A percentile compares a stretch with the other conserved stretches of the same genome.
phyloP scores from a whole-genome alignment of 1,140 invertebrate species.

The Colletes latitarsis region DNA sequence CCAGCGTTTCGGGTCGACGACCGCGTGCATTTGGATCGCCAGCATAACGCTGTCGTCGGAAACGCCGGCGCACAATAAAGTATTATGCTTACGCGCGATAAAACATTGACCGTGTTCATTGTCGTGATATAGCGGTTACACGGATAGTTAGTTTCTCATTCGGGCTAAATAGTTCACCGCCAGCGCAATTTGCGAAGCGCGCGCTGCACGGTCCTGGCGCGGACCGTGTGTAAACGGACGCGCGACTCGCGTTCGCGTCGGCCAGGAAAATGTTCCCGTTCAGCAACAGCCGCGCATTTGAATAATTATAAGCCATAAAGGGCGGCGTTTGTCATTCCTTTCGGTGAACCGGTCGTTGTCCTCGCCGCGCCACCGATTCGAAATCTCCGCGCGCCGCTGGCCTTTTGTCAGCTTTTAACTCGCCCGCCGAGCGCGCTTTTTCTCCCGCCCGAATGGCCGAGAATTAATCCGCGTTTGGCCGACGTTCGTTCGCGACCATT shows the following conservation, averaged over 20 bases:
- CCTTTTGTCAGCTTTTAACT: conserved; percentile 22
- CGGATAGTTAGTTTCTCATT: conserved; percentile 39
- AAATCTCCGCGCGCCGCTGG: conserved; percentile 25
- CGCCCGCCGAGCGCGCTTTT: neutral
- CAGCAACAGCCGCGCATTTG: conserved; percentile 44
- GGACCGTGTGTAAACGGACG: too few species aligned
- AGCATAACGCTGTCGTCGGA: neutral
- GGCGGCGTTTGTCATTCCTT: conserved; percentile 41
- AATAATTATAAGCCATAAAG: conserved; percentile 58
- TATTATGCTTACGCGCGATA: conserved; percentile 14
- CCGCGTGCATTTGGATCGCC: neutral
- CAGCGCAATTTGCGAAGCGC: neutral
- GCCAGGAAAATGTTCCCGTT: conserved; percentile 34
- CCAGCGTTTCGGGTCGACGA: neutral
- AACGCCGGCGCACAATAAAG: neutral
- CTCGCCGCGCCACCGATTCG: conserved; percentile 11
- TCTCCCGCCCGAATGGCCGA: conserved; percentile 21
- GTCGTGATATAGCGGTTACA: conserved; percentile 21
- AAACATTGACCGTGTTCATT: conserved; percentile 23
- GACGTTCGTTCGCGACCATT: conserved; percentile 38
- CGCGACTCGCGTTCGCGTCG: neutral
- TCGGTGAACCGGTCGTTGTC: conserved; percentile 42
- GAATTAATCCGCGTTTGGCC: conserved; percentile 51
- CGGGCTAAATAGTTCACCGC: conserved; percentile 4
- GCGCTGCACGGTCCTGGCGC: too few species aligned